phyloP scores from a whole-genome alignment of 2,797 vertebrate species.

The Tapirus indicus region DNA sequence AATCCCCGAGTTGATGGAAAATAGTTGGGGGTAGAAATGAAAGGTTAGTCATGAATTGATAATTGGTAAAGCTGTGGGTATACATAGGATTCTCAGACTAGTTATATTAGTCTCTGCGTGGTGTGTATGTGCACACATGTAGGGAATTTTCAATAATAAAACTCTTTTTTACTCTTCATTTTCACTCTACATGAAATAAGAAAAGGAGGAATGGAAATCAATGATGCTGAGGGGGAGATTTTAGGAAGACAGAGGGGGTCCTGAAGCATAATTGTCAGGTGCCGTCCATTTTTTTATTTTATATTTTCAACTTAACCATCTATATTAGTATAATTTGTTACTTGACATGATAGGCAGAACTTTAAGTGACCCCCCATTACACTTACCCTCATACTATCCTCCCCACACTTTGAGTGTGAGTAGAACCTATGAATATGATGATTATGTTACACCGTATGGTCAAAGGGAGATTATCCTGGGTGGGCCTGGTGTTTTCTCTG shows the following conservation, averaged over 20 bases:
- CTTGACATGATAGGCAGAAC: neutral
- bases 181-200: constrained; percentile 24
- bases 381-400: too few species aligned
- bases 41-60: constrained; percentile 44
- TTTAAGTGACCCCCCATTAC: neutral
- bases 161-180: neutral
- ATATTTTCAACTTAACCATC: constrained; percentile 5
- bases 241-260: neutral
- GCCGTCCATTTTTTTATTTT: neutral
- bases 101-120: neutral
- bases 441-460: neutral
- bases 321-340: neutral
- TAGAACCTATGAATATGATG: neutral
- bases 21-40: neutral
- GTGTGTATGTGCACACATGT: too few species aligned
- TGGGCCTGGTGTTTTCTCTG: neutral
- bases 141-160: neutral
- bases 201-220: neutral
- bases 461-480: neutral
- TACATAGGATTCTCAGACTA: neutral
- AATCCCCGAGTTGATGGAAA: constrained; percentile 16
- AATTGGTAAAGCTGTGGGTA: neutral
- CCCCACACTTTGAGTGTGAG: neutral
- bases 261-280: neutral
- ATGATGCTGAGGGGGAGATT: neutral